Base-by-base conservation (phyloP, 1,140 invertebrate species). In the Panulirus ornatus region DNA sequence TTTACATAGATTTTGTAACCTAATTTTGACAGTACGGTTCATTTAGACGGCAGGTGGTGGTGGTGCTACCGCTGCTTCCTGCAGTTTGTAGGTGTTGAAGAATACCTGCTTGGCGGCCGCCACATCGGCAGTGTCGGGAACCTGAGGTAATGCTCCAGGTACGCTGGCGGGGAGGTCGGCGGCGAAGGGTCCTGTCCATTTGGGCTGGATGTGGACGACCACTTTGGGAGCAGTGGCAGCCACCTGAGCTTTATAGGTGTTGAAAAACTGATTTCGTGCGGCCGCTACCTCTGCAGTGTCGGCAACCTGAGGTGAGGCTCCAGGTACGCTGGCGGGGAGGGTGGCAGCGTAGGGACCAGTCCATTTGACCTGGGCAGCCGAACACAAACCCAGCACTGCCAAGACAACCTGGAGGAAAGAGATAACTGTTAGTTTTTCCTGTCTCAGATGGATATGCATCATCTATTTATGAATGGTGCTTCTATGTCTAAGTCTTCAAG, bases 241-340 rank as follows among this genome's bases (percentile, higher is more conserved):
- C 27, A 82, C 34, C 79, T 83, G 88, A 44, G 78, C 63, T 2
- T 44, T 51, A 70, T 79, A 92, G 75, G 66, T 70, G 38, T 84
- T 66, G 44, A 83, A 47, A 79, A 92, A 92, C 34, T 85, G 70
- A 16, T 70, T 42, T 34, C 86, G 75, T 14, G 91, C 91, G 34
- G 91, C 91, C 34, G 54, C 38, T 0, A 92, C 91, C 16, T 92
- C 91, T 3, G 70, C 30, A 14, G 91, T 92, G 54, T 92, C 89
- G 9, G 44, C 42, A 71, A 92, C 85, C 2, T 70, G 78, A 38
- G 89, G 51, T 22, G 81, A 14, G 36, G 71, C 16, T 5, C 91
- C 91, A n/a, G 58, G 66, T 14, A 92, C 84, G n/a, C 91, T 86
- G n/a, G 89, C 89, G 14, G 91, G 91, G 38, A 91, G 71, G 54